Evolutionary conservation across 1,140 invertebrate species (phyloP).

Genomic region (Sycophila sp.): DNA sequence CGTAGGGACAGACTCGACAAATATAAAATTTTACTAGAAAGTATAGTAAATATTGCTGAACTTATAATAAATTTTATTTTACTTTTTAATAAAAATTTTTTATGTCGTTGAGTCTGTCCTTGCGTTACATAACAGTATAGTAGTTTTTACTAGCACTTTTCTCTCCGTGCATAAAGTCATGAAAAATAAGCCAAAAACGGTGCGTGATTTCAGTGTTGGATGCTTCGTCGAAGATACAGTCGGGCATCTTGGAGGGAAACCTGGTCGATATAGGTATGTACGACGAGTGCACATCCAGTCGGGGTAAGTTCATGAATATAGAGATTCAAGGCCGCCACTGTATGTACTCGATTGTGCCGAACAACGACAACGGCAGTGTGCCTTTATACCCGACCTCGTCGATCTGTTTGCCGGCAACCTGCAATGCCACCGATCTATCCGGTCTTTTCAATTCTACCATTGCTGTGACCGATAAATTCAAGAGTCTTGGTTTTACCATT

Average conservation of each 20-base stretch:
- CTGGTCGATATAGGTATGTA: conserved; percentile 52
- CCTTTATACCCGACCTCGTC: conserved; percentile 28
- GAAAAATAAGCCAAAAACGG: background rate
- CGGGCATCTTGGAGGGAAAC: conserved; percentile 54
- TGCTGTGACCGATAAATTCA: background rate
- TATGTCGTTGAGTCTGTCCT: background rate
- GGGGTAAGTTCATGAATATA: background rate
- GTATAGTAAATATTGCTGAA: no score
- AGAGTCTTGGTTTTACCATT: background rate
- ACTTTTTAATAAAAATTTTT: background rate
- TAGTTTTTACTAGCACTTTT: background rate
- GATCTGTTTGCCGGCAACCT: conserved; percentile 43
- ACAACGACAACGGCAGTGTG: background rate
- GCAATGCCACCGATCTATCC: conserved; percentile 25
- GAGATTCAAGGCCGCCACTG: conserved; percentile 42
- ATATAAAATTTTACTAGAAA: background rate
- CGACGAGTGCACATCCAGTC: conserved; percentile 51
- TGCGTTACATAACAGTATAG: background rate
- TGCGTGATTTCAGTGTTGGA: conserved; percentile 52
- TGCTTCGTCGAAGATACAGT: conserved; percentile 53
- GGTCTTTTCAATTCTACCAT: background rate
- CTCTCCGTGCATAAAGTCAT: background rate
- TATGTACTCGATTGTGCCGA: conserved; percentile 33
- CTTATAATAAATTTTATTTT: background rate
- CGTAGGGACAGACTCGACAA: no score